Base-by-base conservation (phyloP, 2,113 vertebrate species). In the Propithecus coquereli region DNA sequence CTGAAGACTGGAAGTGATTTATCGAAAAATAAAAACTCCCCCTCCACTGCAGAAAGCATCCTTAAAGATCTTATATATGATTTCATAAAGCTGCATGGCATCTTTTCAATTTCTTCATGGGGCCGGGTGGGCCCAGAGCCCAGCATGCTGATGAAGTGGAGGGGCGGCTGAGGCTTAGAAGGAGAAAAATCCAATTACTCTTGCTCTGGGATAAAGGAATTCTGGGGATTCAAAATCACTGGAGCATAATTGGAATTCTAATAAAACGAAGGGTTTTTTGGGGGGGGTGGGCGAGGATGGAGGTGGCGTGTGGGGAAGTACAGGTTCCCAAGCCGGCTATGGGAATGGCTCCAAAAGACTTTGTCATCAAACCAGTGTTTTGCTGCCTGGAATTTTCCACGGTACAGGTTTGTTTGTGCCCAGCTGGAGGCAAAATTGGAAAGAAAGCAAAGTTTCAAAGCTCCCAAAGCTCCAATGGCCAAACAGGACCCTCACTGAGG, bases 41-140 rank as follows among this genome's bases (percentile, higher is more conserved):
- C 50, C 91, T 95, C 94, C 86, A 45, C 66, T 70, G 92, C 91
- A 97, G 91, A 89, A 93, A 97, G 76, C 82, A 74, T 94, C 97
- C 96, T 97, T 98, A 98, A 98, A 98, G 97, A 97, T 94, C 96
- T 91, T 94, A 80, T 94, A 88, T 97, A 76, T 94, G 96, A 98
- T 98, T 98, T 98, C 97, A 96, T 97, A 98, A 97, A 98, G 68
- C 87, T 66, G 92, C 82, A 90, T 98, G 98, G 95, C 95, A 97
- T 97, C 83, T 95, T 98, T 98, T 98, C 98, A 97, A 13, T 98
- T 97, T 97, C 96, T 94, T 95, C 97, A 71, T 63, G 30, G 97
- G 97, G 91, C 94, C 6, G 8, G 59, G 92, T 91, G 80, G 96
- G 95, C 97, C 98, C 77, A 68, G 91, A 97, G 95, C 97, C 96